These are phyloP conservation scores for Paradoxurus hermaphroditus DNA, from an alignment of 2,113 vertebrate genomes.

Conservation along the genomic window DNA sequence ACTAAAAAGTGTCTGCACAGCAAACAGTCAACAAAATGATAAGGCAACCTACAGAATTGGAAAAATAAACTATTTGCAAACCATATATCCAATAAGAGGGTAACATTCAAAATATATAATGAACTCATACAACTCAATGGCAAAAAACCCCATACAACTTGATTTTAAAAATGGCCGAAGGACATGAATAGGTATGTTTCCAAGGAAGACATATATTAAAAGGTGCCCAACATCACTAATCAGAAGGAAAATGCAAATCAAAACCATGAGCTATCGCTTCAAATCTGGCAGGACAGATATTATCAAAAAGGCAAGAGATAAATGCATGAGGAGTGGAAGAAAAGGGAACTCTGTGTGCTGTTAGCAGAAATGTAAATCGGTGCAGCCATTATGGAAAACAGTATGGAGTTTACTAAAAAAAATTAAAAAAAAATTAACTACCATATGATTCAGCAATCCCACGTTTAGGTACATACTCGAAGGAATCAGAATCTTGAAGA, in stretches of 20 bases:
- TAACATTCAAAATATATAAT: not conserved
- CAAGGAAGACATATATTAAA: not conserved
- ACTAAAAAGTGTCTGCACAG: not conserved
- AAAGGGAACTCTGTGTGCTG: not conserved
- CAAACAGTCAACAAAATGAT: not conserved
- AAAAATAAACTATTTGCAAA: not conserved
- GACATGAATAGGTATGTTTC: not conserved
- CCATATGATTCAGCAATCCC: not conserved
- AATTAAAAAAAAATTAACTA: not conserved
- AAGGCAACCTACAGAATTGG: not conserved
- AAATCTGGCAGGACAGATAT: not conserved
- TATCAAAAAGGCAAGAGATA: not conserved
- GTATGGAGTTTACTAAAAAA: not conserved
- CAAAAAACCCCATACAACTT: not conserved
- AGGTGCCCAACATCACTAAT: not conserved
- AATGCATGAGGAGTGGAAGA: not conserved
- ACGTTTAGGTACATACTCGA: not conserved
- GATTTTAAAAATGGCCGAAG: not conserved
- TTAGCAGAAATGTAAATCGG: not conserved
- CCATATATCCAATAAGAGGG: not conserved
- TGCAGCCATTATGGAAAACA: not conserved
- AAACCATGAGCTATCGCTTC: not conserved
- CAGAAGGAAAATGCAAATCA: not conserved
- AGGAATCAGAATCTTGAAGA: not conserved
- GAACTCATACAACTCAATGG: not conserved